Evolutionary conservation across 2,113 vertebrate species (phyloP).

Genomic region (Meles meles): DNA sequence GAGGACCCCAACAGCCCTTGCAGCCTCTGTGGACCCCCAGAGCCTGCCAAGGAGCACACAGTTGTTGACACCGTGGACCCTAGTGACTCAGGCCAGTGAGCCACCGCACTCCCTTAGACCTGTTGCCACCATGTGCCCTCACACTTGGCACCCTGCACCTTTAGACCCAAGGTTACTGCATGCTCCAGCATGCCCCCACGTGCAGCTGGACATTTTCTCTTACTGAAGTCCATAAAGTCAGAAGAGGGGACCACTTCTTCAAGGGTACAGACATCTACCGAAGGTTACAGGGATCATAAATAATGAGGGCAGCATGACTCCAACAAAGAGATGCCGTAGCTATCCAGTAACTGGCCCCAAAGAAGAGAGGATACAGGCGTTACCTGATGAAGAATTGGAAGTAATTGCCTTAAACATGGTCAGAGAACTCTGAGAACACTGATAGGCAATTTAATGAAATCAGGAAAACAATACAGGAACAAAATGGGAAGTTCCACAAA

Average conservation of each 20-base stretch:
- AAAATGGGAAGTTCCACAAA: not conserved
- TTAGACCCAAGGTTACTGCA: not conserved
- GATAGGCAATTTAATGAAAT: not conserved
- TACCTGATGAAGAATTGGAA: not conserved
- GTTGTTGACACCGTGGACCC: not conserved
- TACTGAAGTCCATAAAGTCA: not conserved
- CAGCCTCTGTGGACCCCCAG: not conserved
- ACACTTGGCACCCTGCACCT: not conserved
- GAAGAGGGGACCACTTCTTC: not conserved
- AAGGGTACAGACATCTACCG: not conserved
- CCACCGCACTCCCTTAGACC: not conserved
- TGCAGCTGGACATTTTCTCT: not conserved
- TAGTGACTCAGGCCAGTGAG: rapidly evolving
- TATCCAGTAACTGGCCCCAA: not conserved
- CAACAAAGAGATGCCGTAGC: not conserved
- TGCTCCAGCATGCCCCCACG: too few relatives aligned
- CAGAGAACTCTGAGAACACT: not conserved
- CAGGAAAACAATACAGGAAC: not conserved
- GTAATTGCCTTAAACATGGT: not conserved
- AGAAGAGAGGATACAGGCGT: not conserved
- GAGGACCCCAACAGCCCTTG: not conserved
- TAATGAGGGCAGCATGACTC: not conserved
- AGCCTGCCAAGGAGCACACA: too few relatives aligned
- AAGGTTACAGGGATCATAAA: not conserved
- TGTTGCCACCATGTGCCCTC: not conserved